Base-by-base conservation (phyloP, 2,797 vertebrate genomes). In the Alca torda region DNA sequence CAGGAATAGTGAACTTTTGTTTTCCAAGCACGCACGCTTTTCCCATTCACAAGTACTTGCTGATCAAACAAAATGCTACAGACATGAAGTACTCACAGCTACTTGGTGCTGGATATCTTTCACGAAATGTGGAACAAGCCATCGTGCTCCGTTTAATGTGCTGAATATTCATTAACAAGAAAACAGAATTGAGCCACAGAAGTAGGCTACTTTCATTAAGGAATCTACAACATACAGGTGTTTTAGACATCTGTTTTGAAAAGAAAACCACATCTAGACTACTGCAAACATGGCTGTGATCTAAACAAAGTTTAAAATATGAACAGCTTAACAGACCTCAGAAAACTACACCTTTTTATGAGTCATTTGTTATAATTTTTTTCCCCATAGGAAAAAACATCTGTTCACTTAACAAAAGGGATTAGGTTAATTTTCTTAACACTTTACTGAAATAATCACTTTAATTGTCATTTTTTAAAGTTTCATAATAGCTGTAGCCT, bases 361-460 rank as follows among this genome's bases (percentile, higher is more conserved):
- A 84, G 33, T 45, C 30, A 41, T 15, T 80, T 64, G 10, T 48
- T 53, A 8, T 0, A 17, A 4, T 25, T 53, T 33, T 68, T 67
- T 46, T 26, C 48, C 39, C 18, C 43, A 76, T 13, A 30, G 11
- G 23, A 19, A 70, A 73, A 61, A 63, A 45, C 25, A 23, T 19
- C 67, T 69, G 16, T 81, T 70, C 4, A 1, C 30, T 59, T 73
- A 89, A 63, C 39, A 50, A 24, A 21, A 76, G n/a, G 77, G 77
- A 92, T 93, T 93, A 90, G 35, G 63, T 79, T 85, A 63, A 84
- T 95, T 95, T 96, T 86, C 69, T 84, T 81, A 89, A 76, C 76
- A 59, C 64, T 81, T 84, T 75, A 50, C 46, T 90, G 85, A 91
- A 94, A 65, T 90, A 96, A 96, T 96, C 31, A 67, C 31, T 75